Conservation (phyloP, 2,888 invertebrate species). For the Zonitis immaculata region DNA sequence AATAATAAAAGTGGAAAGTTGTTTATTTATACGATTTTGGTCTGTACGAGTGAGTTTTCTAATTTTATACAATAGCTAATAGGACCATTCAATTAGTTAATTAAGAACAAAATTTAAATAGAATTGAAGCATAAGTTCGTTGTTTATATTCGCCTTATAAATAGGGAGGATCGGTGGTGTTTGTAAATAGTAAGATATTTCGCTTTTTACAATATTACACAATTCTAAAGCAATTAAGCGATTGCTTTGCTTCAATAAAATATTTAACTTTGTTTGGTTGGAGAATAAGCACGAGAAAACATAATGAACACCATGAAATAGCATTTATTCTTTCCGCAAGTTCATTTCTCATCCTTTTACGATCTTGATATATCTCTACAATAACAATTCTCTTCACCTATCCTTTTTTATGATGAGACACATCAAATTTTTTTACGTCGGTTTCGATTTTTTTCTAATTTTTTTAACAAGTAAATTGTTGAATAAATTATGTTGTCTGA, state of each 20-base stretch:
- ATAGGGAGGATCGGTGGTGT: slow-evolving; percentile 8
- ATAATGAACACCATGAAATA: slow-evolving; percentile 35
- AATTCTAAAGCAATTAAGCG: slow-evolving; percentile 36
- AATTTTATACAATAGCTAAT: neutral
- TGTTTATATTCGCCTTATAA: slow-evolving; percentile 24
- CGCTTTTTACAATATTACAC: slow-evolving; percentile 19
- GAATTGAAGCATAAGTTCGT: slow-evolving; percentile 27
- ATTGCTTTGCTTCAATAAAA: slow-evolving; percentile 38
- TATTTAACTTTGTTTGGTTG: slow-evolving; percentile 37
- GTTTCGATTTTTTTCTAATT: too few relatives aligned
- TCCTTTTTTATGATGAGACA: too few relatives aligned
- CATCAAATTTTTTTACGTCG: too few relatives aligned
- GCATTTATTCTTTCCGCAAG: slow-evolving; percentile 34
- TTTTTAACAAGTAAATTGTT: too few relatives aligned
- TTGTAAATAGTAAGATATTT: slow-evolving; percentile 23
- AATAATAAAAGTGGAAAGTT: neutral
- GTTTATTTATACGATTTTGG: neutral
- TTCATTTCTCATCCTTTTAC: slow-evolving; percentile 32
- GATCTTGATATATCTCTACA: slow-evolving; percentile 20
- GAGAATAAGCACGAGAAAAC: slow-evolving; percentile 35
- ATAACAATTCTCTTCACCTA: slow-evolving; percentile 17
- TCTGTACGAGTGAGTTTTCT: too few relatives aligned
- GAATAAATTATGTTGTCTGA: too few relatives aligned
- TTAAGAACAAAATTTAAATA: slow-evolving; percentile 29
- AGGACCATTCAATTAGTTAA: slow-evolving; percentile 29